These are phyloP conservation scores for Meda fulgida DNA, from an alignment of 2,797 vertebrate genomes.

Conservation along the genomic window DNA sequence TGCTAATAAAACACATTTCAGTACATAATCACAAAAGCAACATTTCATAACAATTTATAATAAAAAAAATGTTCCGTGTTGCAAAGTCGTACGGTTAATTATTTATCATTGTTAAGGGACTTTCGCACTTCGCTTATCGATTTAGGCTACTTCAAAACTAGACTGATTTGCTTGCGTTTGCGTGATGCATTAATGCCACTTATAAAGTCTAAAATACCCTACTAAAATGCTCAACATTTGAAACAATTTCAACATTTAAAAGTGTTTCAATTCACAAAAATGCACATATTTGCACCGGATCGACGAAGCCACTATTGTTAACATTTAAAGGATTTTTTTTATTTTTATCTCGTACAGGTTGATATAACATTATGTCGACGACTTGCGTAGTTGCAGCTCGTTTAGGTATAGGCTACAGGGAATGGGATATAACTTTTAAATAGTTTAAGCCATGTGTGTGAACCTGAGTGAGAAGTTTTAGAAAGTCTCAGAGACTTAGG, in stretches of 20 bases:
- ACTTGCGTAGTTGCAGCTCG: neutral
- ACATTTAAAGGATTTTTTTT: neutral
- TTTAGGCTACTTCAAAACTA: neutral
- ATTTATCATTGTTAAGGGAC: neutral
- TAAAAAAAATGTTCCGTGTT: neutral
- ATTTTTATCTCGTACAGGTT: neutral
- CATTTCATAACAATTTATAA: neutral
- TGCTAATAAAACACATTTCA: neutral
- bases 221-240: neutral
- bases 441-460: neutral
- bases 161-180: too few species aligned
- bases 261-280: neutral
- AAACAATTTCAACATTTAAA: neutral
- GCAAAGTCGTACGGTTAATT: neutral
- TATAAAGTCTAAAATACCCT: neutral
- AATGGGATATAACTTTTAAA: neutral
- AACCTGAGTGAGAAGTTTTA: neutral
- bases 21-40: neutral
- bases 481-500: neutral
- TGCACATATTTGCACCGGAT: neutral
- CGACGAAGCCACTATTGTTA: neutral
- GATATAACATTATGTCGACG: neutral
- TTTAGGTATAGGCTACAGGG: neutral
- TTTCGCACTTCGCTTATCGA: neutral
- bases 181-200: neutral